phyloP scores from a whole-genome alignment of 2,797 vertebrate species.

The Lates japonicus region DNA sequence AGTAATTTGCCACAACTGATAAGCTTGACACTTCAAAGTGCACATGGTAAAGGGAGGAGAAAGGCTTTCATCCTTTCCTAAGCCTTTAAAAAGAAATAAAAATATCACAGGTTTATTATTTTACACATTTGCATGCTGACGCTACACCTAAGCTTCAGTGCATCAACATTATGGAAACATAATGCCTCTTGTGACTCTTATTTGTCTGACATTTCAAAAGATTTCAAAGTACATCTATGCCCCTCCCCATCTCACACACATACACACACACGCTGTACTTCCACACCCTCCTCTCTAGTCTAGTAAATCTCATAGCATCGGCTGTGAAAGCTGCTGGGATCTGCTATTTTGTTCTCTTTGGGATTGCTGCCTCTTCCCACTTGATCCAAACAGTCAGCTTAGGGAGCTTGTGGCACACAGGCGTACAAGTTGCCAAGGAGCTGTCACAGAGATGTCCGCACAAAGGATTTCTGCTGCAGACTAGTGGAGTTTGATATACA shows the following conservation, averaged over 20 bases:
- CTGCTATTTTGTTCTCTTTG: conserved; percentile 86
- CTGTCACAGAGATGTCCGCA: conserved; percentile 84
- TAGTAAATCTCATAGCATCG: conserved; percentile 82
- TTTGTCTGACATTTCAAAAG: conserved; percentile 84
- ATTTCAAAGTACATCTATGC: conserved; percentile 76
- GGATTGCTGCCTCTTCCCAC: conserved; percentile 83
- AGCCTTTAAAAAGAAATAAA: conserved; percentile 50
- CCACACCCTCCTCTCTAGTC: conserved; percentile 66
- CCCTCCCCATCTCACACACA: conserved; percentile 29
- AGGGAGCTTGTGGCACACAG: conserved; percentile 82
- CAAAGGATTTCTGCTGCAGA: conserved; percentile 80
- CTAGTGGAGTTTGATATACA: conserved; percentile 80
- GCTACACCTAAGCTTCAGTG: conserved; percentile 62
- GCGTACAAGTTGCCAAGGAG: conserved; percentile 84
- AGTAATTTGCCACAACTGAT: conserved; percentile 41
- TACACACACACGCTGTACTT: conserved; percentile 11
- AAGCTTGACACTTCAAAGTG: conserved; percentile 64
- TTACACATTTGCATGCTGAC: conserved; percentile 64
- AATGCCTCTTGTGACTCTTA: conserved; percentile 76
- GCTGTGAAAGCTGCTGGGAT: conserved; percentile 83
- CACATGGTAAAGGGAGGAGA: conserved; percentile 10
- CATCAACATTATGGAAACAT: conserved; percentile 76
- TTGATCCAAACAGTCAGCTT: conserved; percentile 86
- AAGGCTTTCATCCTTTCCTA: conserved; percentile 51
- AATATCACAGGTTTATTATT: conserved; percentile 58